A percentile compares a stretch with the other conserved stretches of the same genome.
phyloP scores from a whole-genome alignment of 2,113 vertebrate genomes.

The Rhynchopsitta pachyrhyncha region DNA sequence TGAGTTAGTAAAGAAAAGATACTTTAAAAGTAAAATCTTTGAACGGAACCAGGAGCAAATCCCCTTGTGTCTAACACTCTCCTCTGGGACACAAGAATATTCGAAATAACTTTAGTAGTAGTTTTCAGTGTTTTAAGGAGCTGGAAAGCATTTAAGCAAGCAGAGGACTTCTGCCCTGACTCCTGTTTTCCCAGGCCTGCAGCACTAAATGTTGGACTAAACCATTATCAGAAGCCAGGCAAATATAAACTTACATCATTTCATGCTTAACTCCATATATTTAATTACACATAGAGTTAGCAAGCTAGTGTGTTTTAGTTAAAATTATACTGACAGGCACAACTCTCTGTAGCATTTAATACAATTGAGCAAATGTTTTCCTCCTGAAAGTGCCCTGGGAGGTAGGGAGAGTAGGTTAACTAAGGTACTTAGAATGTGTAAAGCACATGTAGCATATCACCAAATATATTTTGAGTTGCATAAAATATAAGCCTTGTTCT shows the following conservation, averaged over 20 bases:
- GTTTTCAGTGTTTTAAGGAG: not conserved
- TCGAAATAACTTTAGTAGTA: not conserved
- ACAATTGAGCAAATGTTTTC: slow-evolving; percentile 45
- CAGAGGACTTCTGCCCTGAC: not conserved
- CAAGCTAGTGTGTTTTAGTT: not conserved
- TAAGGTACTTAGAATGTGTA: slow-evolving; percentile 19
- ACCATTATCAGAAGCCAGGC: not conserved
- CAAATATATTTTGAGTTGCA: slow-evolving; percentile 18
- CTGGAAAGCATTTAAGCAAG: not conserved
- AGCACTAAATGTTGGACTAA: accelerated
- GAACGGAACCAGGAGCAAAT: slow-evolving; percentile 1
- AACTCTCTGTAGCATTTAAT: slow-evolving; percentile 36
- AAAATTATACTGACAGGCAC: slow-evolving; percentile 27
- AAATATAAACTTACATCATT: not conserved
- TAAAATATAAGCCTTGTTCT: slow-evolving; percentile 39
- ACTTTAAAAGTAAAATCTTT: not conserved
- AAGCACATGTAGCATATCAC: slow-evolving; percentile 32
- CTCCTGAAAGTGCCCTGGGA: slow-evolving; percentile 23
- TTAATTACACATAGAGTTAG: slow-evolving; percentile 41
- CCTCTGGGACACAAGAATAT: not conserved
- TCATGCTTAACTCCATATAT: not conserved
- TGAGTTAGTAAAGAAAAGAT: not conserved
- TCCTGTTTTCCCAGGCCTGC: not conserved
- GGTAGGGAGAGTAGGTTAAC: slow-evolving; percentile 18
- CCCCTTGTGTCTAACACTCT: not conserved